phyloP scores from a whole-genome alignment of 2,888 invertebrate genomes.

The Mythimna vitellina region DNA sequence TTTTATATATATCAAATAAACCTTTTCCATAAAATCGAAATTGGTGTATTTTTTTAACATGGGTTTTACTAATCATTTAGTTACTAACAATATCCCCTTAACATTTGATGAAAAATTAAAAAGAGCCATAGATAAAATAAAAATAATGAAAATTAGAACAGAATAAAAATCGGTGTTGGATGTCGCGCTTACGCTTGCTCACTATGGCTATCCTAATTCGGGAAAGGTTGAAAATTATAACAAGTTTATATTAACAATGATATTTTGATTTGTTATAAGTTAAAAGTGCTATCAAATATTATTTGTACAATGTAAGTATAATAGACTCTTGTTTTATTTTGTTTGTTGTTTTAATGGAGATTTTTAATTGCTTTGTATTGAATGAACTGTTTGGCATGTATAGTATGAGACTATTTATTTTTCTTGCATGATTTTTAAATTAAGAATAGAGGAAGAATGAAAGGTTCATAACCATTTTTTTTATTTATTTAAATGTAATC shows the following conservation, averaged over 20 bases:
- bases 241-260: conserved; percentile 69
- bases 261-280: conserved; percentile 66
- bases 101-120: conserved; percentile 60
- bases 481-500: conserved; percentile 1
- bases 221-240: conserved; percentile 73
- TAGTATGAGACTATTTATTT: conserved; percentile 71
- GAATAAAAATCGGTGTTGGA: conserved; percentile 80
- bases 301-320: conserved; percentile 87
- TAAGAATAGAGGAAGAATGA: conserved; percentile 55
- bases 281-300: conserved; percentile 78
- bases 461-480: conserved; percentile 8
- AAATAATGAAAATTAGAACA: conserved; percentile 66
- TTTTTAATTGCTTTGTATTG: conserved; percentile 75
- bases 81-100: conserved; percentile 80
- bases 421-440: conserved; percentile 64
- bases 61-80: conserved; percentile 87
- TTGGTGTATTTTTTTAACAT: conserved; percentile 91
- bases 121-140: conserved; percentile 69
- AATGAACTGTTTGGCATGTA: conserved; percentile 90
- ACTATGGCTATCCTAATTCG: conserved; percentile 80
- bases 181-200: conserved; percentile 82
- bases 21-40: conserved; percentile 89
- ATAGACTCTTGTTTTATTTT: conserved; percentile 74
- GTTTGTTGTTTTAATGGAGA: conserved; percentile 69
- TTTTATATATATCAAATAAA: conserved; percentile 89